Base-by-base conservation (phyloP, 1,140 invertebrate genomes). In the Drosophila sp. region DNA sequence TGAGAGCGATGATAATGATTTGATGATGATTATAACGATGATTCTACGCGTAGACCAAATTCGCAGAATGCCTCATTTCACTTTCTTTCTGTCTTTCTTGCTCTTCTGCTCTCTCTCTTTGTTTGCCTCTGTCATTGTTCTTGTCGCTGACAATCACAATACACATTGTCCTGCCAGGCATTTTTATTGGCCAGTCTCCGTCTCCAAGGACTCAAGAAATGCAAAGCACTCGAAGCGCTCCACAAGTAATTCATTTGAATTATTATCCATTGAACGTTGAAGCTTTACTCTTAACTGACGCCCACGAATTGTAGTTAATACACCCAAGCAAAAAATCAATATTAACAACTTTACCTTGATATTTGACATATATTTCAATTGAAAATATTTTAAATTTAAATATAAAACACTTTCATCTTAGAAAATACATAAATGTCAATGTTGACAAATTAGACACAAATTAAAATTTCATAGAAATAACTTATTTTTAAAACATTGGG, bases 191-290 rank as follows among this genome's bases (percentile, higher is more conserved):
- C 27, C 27, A 6, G 59, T 34, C 21, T 16, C 4, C 41, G 58
- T 70, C 71, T 62, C 75, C 70, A 62, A 64, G 63, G 78, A 73
- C 46, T 69, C 64, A 27, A 36, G 21, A 46, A 43, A 63, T 62
- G 69, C 63, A 50, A 74, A 70, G 66, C 66, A 13, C 58, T 59
- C 41, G 2, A 21, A 59, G 64, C 32, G 32, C 67, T 50, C 46
- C 67, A 63, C 56, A 70, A 80, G 61, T 79, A 81, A 86, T 86
- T 87, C 81, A 87, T 86, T 87, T 81, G 74, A 86, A 83, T 86
- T 84, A 84, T 86, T 78, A 87, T 86, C 81, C 63, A 70, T 84
- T 82, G 72, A 78, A 79, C 72, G 40, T 34, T 27, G 16, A 16
- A 45, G 43, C 51, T n/a, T 21, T 50, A 36, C 40, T 54, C 56